Conservation (phyloP, 2,888 invertebrate species). For the Ashinkailepas kermadecensis region DNA sequence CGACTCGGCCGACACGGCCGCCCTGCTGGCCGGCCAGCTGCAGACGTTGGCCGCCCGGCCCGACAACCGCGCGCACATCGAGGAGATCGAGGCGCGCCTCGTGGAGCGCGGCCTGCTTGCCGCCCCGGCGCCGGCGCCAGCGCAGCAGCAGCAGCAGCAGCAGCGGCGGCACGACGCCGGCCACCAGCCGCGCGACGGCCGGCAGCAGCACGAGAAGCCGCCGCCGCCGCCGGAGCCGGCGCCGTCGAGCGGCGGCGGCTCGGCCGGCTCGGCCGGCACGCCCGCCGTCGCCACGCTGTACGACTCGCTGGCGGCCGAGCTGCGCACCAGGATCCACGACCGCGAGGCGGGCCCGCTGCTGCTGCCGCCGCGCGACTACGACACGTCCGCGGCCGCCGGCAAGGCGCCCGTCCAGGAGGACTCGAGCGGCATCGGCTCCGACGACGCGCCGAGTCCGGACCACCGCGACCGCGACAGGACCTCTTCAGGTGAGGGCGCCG, state of each 20-base stretch:
- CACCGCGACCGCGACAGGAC: conserved; percentile 39
- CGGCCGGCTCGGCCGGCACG: conserved; percentile 23
- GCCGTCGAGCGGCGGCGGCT: conserved; percentile 25
- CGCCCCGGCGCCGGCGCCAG: conserved; percentile 38
- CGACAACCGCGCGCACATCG: conserved; percentile 76
- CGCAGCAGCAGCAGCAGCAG: background rate
- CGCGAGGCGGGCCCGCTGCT: conserved; percentile 59
- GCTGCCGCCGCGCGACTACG: conserved; percentile 88
- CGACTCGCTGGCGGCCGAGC: conserved; percentile 83
- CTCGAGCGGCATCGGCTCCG: conserved; percentile 78
- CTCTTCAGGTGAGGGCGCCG: conserved; percentile 51
- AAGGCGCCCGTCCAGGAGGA: conserved; percentile 44
- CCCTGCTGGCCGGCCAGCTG: conserved; percentile 73
- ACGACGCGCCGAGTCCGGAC: conserved; percentile 60
- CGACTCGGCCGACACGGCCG: conserved; percentile 87
- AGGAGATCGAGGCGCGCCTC: conserved; percentile 63
- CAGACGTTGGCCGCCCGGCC: conserved; percentile 71
- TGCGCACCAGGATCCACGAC: conserved; percentile 63
- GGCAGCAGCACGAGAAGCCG: background rate
- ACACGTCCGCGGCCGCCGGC: conserved; percentile 52
- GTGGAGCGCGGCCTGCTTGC: conserved; percentile 43
- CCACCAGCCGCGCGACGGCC: background rate
- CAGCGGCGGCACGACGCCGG: background rate
- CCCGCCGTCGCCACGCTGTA: conserved; percentile 63
- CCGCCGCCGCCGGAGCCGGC: conserved; percentile 24